A percentile compares a stretch with the other conserved stretches of the same genome.
phyloP scores from a whole-genome alignment of 2,797 vertebrate species.

The Cyprinodon diabolis region DNA sequence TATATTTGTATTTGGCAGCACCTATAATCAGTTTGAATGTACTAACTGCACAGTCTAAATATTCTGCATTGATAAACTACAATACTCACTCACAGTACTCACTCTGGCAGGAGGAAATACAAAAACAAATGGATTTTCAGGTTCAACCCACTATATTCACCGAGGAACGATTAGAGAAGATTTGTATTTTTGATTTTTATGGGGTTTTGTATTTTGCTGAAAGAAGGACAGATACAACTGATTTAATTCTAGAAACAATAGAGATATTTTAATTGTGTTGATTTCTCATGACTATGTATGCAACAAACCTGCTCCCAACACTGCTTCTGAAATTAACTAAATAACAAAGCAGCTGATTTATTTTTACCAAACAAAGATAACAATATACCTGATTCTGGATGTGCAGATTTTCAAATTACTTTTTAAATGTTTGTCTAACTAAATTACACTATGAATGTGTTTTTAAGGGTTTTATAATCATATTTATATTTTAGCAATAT shows the following conservation, averaged over 20 bases:
- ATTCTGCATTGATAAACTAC: neutral
- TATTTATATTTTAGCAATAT: neutral
- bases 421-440: neutral
- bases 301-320: neutral
- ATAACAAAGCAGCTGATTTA: neutral
- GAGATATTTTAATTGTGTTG: constrained; percentile 7
- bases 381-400: neutral
- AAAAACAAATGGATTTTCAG: neutral
- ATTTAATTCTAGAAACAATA: constrained; percentile 6
- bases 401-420: neutral
- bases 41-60: neutral
- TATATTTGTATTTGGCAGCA: neutral
- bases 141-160: neutral
- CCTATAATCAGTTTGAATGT: neutral
- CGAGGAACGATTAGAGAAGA: neutral
- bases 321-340: constrained; percentile 1
- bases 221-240: constrained; percentile 4
- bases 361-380: neutral
- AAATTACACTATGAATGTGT: neutral
- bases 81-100: neutral
- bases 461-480: neutral
- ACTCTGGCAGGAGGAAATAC: neutral
- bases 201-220: neutral
- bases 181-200: neutral
- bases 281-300: constrained; percentile 4